Conservation (phyloP, 2,113 vertebrate species). For the Sebastes schlegelii region DNA sequence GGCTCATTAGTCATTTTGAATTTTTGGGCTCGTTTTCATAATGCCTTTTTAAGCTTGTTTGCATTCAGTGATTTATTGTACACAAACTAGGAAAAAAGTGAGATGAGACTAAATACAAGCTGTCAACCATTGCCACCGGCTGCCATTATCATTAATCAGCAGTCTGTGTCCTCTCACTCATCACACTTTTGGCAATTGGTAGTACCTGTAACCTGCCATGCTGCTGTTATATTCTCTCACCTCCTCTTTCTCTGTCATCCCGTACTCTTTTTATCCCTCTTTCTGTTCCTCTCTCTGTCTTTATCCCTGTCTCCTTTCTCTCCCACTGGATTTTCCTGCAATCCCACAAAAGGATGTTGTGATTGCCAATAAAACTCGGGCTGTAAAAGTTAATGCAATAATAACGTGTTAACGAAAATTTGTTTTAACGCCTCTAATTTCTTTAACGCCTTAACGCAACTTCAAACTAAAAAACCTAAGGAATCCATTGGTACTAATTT, state of each 20-base stretch:
- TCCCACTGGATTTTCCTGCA: background rate
- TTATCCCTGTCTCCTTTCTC: background rate
- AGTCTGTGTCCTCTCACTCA: background rate
- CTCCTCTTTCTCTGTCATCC: background rate
- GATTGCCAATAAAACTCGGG: background rate
- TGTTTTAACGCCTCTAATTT: too few species aligned
- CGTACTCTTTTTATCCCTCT: background rate
- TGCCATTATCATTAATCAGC: slow-evolving; percentile 8
- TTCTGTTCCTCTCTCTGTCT: background rate
- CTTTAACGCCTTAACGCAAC: too few species aligned
- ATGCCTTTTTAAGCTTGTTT: slow-evolving; percentile 33
- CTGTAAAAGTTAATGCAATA: too few species aligned
- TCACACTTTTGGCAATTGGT: background rate
- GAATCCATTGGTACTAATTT: too few species aligned
- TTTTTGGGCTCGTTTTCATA: background rate
- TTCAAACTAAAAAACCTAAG: too few species aligned
- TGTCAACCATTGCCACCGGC: slow-evolving; percentile 1
- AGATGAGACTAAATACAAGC: background rate
- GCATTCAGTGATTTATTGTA: background rate
- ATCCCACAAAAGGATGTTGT: background rate
- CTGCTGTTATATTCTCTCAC: background rate
- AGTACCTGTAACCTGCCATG: background rate
- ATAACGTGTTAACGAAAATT: too few species aligned
- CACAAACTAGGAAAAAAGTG: background rate
- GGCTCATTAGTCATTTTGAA: slow-evolving; percentile 12